Conservation (phyloP, 2,888 invertebrate genomes). For the Caenorhabditis sulstoni region DNA sequence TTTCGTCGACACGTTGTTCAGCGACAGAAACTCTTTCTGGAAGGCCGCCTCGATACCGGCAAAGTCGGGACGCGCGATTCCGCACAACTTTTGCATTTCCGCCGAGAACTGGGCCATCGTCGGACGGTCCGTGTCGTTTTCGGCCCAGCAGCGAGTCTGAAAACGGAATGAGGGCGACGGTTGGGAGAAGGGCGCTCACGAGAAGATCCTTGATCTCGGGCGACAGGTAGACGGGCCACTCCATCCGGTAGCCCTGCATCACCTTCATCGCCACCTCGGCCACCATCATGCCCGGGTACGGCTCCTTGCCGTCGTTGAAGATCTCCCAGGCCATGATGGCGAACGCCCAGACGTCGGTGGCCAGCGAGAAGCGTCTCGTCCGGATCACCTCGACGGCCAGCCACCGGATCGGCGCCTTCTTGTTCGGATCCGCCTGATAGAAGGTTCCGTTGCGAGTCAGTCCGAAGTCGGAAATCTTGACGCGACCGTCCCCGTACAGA, state of each 20-base stretch:
- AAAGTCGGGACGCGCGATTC: constrained; percentile 37
- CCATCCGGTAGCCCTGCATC: constrained; percentile 62
- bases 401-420: constrained; percentile 71
- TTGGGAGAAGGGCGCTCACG: background rate
- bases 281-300: constrained; percentile 69
- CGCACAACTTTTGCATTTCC: constrained; percentile 21
- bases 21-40: constrained; percentile 10
- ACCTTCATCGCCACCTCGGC: constrained; percentile 61
- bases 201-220: constrained; percentile 22
- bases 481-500: constrained; percentile 58
- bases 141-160: constrained; percentile 46
- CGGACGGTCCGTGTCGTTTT: constrained; percentile 35
- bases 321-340: constrained; percentile 65
- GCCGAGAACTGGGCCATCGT: constrained; percentile 28
- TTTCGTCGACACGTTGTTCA: constrained; percentile 25
- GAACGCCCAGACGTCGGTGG: constrained; percentile 68
- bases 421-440: constrained; percentile 57
- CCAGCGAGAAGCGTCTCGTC: constrained; percentile 55
- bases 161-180: constrained; percentile 8
- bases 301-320: constrained; percentile 60
- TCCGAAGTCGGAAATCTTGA: constrained; percentile 67
- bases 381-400: constrained; percentile 68
- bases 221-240: constrained; percentile 10
- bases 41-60: constrained; percentile 15
- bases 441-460: constrained; percentile 55